These are phyloP conservation scores for Oconnorella tubifera DNA, from an alignment of 2,888 invertebrate genomes.

Conservation along the genomic window DNA sequence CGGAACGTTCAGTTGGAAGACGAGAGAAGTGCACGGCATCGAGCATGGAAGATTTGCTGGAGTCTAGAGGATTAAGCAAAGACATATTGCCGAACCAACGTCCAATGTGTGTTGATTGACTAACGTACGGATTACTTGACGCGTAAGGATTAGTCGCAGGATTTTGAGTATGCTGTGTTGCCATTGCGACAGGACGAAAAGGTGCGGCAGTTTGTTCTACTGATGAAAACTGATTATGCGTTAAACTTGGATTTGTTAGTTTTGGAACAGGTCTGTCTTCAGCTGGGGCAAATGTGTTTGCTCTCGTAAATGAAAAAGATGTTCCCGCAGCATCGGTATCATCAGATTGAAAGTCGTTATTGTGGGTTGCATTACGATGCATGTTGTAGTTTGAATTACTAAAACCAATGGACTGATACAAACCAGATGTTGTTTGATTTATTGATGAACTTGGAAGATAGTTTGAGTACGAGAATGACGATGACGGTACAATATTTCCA, in stretches of 20 bases:
- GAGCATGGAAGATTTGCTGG: constrained; percentile 9
- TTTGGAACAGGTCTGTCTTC: not conserved
- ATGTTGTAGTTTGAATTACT: constrained; percentile 4
- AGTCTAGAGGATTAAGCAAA: constrained; percentile 1
- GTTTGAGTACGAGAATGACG: constrained; percentile 3
- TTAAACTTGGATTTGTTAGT: not conserved
- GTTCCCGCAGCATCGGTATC: not conserved
- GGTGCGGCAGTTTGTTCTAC: constrained; percentile 6
- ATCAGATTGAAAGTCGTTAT: constrained; percentile 3
- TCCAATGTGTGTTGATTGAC: constrained; percentile 1
- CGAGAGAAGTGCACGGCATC: constrained; percentile 15
- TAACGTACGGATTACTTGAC: not conserved
- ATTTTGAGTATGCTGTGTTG: constrained; percentile 8
- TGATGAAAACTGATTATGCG: constrained; percentile 3
- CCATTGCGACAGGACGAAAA: constrained; percentile 15
- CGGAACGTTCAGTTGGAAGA: constrained; percentile 10
- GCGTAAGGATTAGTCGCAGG: constrained; percentile 3
- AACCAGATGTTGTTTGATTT: constrained; percentile 10
- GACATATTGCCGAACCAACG: constrained; percentile 15
- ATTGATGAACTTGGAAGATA: constrained; percentile 7
- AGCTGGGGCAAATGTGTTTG: constrained; percentile 11
- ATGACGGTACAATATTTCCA: not conserved
- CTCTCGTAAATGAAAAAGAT: constrained; percentile 13
- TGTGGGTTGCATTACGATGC: not conserved
- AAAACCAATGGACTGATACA: constrained; percentile 12